Percentiles rank a stretch among this genome's conserved stretches.
Evolutionary conservation across 2,113 vertebrate genomes (phyloP).

Genomic region (Addax nasomaculatus): DNA sequence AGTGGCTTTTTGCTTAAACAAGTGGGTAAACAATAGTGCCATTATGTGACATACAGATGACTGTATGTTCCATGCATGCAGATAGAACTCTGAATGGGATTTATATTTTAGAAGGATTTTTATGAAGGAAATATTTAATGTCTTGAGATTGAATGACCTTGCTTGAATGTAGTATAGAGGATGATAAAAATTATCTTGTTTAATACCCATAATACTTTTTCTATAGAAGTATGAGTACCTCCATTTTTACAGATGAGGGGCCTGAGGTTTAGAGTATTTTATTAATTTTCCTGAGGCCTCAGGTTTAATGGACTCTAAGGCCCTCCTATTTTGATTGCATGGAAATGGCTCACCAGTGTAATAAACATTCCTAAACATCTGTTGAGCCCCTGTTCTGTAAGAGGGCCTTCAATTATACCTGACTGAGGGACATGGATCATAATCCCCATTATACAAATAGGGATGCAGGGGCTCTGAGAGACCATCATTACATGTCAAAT

Average conservation of each 20-base stretch:
- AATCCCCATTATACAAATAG: background rate
- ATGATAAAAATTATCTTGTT: background rate
- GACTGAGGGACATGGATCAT: background rate
- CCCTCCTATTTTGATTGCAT: background rate
- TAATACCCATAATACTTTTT: background rate
- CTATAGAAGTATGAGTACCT: background rate
- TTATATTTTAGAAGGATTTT: background rate
- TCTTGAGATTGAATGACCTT: background rate
- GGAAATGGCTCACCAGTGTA: background rate
- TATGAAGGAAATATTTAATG: background rate
- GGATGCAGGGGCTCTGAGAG: background rate
- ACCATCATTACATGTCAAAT: background rate
- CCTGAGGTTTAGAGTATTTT: background rate
- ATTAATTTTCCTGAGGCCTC: background rate
- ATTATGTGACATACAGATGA: background rate
- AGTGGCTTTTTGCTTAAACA: background rate
- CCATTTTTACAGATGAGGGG: background rate
- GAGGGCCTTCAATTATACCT: background rate
- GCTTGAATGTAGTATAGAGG: background rate
- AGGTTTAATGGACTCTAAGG: background rate
- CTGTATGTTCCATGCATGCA: background rate
- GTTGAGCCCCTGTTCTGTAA: background rate
- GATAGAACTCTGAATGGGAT: background rate
- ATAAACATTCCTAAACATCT: background rate
- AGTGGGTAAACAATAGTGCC: rapidly evolving